Conservation (phyloP, 2,888 invertebrate species). For the Parnassius mnemosyne region DNA sequence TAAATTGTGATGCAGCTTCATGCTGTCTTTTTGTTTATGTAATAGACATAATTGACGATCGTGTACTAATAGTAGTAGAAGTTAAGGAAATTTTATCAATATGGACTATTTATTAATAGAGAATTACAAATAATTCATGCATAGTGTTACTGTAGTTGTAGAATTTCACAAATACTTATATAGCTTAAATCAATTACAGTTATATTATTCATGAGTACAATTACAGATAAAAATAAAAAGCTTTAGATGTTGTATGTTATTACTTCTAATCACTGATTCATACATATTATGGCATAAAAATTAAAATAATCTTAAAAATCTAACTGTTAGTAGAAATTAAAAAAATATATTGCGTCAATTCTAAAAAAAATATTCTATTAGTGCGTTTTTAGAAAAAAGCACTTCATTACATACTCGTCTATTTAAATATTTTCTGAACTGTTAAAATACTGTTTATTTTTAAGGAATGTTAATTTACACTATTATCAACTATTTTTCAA, state of each 20-base stretch:
- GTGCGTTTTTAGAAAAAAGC: too few species aligned
- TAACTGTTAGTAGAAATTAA: constrained; percentile 13
- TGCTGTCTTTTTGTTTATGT: constrained; percentile 58
- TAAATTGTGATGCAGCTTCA: constrained; percentile 69
- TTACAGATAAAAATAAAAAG: constrained; percentile 34
- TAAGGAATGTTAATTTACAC: too few species aligned
- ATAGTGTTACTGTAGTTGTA: constrained; percentile 50
- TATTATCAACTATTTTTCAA: too few species aligned
- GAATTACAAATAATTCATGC: constrained; percentile 53
- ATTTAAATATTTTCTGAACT: too few species aligned
- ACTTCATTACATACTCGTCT: too few species aligned
- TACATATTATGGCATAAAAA: constrained; percentile 7
- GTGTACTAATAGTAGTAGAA: constrained; percentile 46
- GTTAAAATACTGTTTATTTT: too few species aligned
- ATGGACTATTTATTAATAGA: constrained; percentile 47
- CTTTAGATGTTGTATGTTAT: constrained; percentile 37
- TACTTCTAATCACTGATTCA: constrained; percentile 23
- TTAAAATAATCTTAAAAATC: constrained; percentile 1
- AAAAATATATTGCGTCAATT: constrained; percentile 2
- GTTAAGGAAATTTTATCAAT: constrained; percentile 65
- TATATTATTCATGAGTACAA: constrained; percentile 40
- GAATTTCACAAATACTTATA: constrained; percentile 30
- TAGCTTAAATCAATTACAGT: constrained; percentile 26
- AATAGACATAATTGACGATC: constrained; percentile 58
- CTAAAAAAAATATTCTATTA: too few species aligned